These are phyloP conservation scores for Diarsia brunnea DNA, from an alignment of 2,888 invertebrate genomes.

Conservation along the genomic window DNA sequence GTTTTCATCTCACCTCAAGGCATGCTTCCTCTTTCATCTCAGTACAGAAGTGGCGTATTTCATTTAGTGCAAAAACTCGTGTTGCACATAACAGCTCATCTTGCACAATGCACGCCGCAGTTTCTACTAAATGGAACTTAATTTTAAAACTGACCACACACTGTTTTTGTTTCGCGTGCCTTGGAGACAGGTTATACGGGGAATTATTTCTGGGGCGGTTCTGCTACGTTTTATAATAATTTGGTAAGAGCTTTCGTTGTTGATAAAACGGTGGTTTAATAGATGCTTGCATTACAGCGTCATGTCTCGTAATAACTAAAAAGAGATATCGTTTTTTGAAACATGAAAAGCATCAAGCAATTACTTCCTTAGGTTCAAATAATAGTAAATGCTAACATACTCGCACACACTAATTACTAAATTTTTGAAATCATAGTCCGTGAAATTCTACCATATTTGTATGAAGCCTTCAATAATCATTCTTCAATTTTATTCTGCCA, in stretches of 20 bases:
- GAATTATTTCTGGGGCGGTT: conserved; percentile 23
- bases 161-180: conserved; percentile 79
- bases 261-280: background rate
- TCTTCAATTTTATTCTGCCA: background rate
- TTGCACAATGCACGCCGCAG: conserved; percentile 75
- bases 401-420: too few species aligned
- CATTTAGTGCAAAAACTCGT: conserved; percentile 57
- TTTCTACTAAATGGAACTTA: conserved; percentile 83
- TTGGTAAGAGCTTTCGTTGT: background rate
- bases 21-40: conserved; percentile 8
- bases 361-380: too few species aligned
- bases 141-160: conserved; percentile 85
- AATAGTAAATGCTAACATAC: too few species aligned
- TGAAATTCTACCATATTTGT: too few species aligned
- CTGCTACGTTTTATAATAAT: background rate
- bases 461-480: too few species aligned
- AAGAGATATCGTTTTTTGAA: too few species aligned
- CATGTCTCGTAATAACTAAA: too few species aligned
- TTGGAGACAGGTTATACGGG: conserved; percentile 68
- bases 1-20: background rate
- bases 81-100: conserved; percentile 68
- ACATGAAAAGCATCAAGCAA: too few species aligned
- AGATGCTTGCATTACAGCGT: too few species aligned
- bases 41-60: conserved; percentile 42
- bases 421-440: too few species aligned